A percentile compares a stretch with the other conserved stretches of the same genome.
phyloP scores from a whole-genome alignment of 2,888 invertebrate species.

The Ditula angustiorana region DNA sequence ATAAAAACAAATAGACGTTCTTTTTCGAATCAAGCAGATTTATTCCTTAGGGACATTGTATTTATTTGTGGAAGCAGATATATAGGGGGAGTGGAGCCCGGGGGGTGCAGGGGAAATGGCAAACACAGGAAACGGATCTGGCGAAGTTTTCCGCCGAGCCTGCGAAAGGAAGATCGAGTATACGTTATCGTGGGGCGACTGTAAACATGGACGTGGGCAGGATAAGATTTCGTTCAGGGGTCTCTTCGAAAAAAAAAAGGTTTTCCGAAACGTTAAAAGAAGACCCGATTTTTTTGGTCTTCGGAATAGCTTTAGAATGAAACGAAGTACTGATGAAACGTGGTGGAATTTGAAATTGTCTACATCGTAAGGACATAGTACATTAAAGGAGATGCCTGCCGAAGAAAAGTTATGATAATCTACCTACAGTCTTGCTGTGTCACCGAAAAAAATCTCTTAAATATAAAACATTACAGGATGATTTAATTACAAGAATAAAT shows the following conservation, averaged over 20 bases:
- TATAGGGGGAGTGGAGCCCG: conserved; percentile 53
- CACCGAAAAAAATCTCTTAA: too few species aligned
- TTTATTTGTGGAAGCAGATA: conserved; percentile 68
- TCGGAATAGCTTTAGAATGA: too few species aligned
- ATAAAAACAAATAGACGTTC: conserved; percentile 56
- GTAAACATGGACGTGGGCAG: conserved; percentile 37
- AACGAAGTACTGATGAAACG: too few species aligned
- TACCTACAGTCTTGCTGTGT: too few species aligned
- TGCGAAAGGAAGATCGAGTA: conserved; percentile 67
- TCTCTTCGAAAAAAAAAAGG: not conserved
- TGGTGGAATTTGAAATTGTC: too few species aligned
- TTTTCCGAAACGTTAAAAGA: too few species aligned
- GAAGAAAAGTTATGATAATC: too few species aligned
- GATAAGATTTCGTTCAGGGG: not conserved
- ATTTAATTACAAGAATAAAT: too few species aligned
- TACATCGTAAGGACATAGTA: too few species aligned
- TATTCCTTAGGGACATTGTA: conserved; percentile 69
- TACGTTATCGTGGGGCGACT: conserved; percentile 63
- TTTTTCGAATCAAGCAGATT: conserved; percentile 68
- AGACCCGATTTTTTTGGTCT: too few species aligned
- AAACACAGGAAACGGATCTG: conserved; percentile 82
- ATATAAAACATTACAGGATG: too few species aligned
- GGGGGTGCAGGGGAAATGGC: conserved; percentile 61
- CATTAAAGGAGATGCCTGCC: too few species aligned
- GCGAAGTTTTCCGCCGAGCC: conserved; percentile 75